Conservation (phyloP, 2,888 invertebrate species). For the Drosophila mettleri region DNA sequence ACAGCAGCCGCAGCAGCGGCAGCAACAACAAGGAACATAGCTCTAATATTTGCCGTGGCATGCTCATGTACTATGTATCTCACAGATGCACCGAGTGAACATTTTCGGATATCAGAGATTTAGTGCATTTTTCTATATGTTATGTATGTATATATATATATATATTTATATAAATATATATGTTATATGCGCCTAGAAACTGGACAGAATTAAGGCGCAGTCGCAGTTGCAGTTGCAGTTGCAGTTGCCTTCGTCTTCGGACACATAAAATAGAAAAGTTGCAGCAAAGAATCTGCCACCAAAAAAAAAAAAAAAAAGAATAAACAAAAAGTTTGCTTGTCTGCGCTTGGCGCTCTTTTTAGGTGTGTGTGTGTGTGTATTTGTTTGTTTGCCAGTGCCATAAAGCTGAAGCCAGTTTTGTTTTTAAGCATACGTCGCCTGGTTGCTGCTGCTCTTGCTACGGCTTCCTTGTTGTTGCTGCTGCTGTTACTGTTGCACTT, state of each 20-base stretch:
- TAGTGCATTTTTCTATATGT: constrained; percentile 70
- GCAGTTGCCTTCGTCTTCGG: constrained; percentile 43
- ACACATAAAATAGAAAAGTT: constrained; percentile 60
- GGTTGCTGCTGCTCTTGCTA: constrained; percentile 45
- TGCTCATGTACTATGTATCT: constrained; percentile 75
- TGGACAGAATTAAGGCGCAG: constrained; percentile 78
- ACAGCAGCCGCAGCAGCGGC: constrained; percentile 26
- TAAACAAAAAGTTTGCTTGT: constrained; percentile 45
- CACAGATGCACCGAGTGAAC: constrained; percentile 63
- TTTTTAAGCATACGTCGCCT: constrained; percentile 61
- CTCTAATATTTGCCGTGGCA: constrained; percentile 77
- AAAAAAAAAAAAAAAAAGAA: constrained; percentile 33
- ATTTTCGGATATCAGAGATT: constrained; percentile 81
- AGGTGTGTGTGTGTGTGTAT: constrained; percentile 43
- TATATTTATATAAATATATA: constrained; percentile 22
- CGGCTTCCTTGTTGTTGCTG: constrained; percentile 57
- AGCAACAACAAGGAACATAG: constrained; percentile 65
- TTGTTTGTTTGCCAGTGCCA: constrained; percentile 77
- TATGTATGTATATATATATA: constrained; percentile 38
- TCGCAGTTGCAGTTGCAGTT: constrained; percentile 63
- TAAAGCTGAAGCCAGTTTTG: constrained; percentile 75
- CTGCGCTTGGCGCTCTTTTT: constrained; percentile 55
- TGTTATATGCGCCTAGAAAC: constrained; percentile 41
- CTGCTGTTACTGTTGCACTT: constrained; percentile 74
- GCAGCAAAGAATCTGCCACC: constrained; percentile 63